These are phyloP conservation scores for Ormyrus labotus DNA, from an alignment of 2,888 invertebrate genomes.

Conservation along the genomic window DNA sequence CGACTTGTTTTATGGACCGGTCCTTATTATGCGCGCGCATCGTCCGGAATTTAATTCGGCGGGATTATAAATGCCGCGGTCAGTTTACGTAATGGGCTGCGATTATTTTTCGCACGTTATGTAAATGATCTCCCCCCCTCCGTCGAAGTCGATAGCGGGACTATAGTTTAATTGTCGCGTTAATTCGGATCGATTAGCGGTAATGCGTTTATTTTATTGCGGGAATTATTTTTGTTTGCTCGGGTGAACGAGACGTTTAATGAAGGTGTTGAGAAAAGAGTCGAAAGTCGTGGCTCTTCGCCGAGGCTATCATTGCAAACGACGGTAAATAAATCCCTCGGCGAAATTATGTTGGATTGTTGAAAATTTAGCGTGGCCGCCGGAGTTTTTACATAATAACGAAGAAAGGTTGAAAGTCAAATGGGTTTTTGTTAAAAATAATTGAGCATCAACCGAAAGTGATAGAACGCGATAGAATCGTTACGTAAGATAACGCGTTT, in stretches of 20 bases:
- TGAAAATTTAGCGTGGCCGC: background rate
- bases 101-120: slow-evolving; percentile 21
- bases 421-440: background rate
- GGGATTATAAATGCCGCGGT: background rate
- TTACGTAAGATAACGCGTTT: no score
- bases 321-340: no score
- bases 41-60: background rate
- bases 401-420: slow-evolving; percentile 12
- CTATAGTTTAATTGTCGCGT: background rate
- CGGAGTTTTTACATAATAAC: slow-evolving; percentile 5
- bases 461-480: no score
- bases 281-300: no score
- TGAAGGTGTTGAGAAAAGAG: no score
- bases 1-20: no score
- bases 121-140: background rate
- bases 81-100: background rate
- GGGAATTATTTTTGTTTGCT: no score
- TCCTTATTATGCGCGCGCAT: background rate
- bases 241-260: no score
- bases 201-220: no score
- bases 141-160: background rate
- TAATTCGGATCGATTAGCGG: no score
- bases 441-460: background rate
- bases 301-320: no score
- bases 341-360: background rate